phyloP scores from a whole-genome alignment of 2,797 vertebrate species.

The Sparidentex hasta region DNA sequence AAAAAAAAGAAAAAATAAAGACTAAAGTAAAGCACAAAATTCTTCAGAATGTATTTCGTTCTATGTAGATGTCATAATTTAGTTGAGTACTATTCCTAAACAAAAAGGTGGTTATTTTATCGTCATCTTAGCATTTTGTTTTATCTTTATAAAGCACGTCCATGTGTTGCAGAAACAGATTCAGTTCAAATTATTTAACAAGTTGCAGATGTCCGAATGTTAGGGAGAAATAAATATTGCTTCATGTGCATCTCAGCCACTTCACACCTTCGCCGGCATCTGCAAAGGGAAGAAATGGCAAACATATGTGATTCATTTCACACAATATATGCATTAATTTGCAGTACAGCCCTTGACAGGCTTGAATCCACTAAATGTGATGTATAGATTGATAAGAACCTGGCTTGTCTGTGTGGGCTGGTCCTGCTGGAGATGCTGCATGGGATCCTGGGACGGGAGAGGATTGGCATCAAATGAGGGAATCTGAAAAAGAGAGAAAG shows the following conservation, averaged over 20 bases:
- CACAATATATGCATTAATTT: not conserved
- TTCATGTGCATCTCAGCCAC: not conserved
- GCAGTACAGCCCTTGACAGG: not conserved
- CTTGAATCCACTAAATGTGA: not conserved
- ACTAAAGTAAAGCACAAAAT: constrained; percentile 30
- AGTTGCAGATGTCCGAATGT: constrained; percentile 5
- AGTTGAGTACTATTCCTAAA: constrained; percentile 22
- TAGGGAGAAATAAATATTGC: not conserved
- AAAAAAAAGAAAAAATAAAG: constrained; percentile 23
- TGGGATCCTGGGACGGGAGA: constrained; percentile 75
- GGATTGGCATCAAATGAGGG: constrained; percentile 64
- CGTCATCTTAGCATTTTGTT: constrained; percentile 9
- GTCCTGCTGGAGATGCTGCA: constrained; percentile 74
- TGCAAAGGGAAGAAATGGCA: constrained; percentile 42
- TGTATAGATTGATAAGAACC: constrained; percentile 42
- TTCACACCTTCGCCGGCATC: constrained; percentile 66
- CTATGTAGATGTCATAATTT: constrained; percentile 28
- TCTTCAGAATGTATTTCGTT: constrained; percentile 18
- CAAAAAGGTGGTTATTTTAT: constrained; percentile 4
- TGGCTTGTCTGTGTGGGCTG: constrained; percentile 77
- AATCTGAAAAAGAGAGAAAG: constrained; percentile 53
- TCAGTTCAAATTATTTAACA: constrained; percentile 11
- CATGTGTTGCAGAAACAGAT: constrained; percentile 30
- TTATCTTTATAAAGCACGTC: constrained; percentile 23
- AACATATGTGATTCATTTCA: too few relatives aligned